Conservation (phyloP, 2,888 invertebrate genomes). For the Linnaemya vulpina region DNA sequence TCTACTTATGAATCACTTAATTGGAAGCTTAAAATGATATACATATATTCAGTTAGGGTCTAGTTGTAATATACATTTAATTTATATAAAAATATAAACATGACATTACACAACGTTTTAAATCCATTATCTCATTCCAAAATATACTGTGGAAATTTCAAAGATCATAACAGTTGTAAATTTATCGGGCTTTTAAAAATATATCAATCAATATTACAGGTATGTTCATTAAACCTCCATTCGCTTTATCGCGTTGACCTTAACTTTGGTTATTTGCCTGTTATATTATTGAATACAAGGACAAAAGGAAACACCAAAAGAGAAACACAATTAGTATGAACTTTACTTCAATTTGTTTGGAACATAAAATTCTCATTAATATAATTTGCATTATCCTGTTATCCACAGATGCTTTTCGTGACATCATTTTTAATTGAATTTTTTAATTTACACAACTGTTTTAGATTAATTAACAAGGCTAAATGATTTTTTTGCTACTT, state of each 20-base stretch:
- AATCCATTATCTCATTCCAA: too few species aligned
- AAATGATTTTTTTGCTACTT: constrained; percentile 24
- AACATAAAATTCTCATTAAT: constrained; percentile 14
- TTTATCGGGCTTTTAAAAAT: not conserved
- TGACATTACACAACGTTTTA: too few species aligned
- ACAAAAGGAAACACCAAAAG: not conserved
- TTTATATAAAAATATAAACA: too few species aligned
- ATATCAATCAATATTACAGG: not conserved
- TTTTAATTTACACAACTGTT: constrained; percentile 35
- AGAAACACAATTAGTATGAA: not conserved
- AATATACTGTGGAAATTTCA: too few species aligned
- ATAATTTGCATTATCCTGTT: constrained; percentile 46
- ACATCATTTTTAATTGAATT: constrained; percentile 43
- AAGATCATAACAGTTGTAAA: too few species aligned
- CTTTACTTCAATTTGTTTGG: not conserved
- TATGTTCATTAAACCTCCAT: not conserved
- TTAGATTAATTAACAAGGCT: constrained; percentile 49
- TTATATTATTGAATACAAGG: not conserved
- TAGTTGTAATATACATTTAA: too few species aligned
- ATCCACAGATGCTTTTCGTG: constrained; percentile 10
- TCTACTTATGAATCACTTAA: too few species aligned
- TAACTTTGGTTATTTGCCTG: not conserved
- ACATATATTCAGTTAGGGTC: too few species aligned
- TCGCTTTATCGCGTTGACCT: not conserved
- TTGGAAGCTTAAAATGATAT: too few species aligned